Evolutionary conservation across 2,113 vertebrate genomes (phyloP).

Genomic region (Oryzias melastigma): DNA sequence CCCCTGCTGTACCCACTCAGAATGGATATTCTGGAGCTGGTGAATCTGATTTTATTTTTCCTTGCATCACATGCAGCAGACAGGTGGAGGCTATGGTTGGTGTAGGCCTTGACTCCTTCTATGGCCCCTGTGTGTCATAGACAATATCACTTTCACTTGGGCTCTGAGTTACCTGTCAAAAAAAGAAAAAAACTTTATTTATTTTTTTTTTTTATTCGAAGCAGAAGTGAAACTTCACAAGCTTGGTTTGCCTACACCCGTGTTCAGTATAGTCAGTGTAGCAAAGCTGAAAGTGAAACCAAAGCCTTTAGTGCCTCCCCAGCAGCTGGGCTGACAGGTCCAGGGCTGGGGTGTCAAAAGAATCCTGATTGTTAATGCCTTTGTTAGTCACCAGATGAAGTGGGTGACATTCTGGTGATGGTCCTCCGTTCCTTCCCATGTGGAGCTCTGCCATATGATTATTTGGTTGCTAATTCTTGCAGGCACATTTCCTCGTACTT

Average conservation of each 20-base stretch:
- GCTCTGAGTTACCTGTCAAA: slow-evolving; percentile 46
- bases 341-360: slow-evolving; percentile 49
- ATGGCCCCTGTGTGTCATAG: slow-evolving; percentile 46
- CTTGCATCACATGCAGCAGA: slow-evolving; percentile 35
- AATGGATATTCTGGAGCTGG: slow-evolving; percentile 29
- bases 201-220: background rate
- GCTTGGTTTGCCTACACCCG: slow-evolving; percentile 67
- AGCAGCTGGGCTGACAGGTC: slow-evolving; percentile 66
- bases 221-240: slow-evolving; percentile 29
- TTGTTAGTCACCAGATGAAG: slow-evolving; percentile 60
- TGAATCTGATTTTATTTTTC: slow-evolving; percentile 57
- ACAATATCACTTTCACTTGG: slow-evolving; percentile 44
- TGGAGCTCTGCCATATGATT: slow-evolving; percentile 18
- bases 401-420: slow-evolving; percentile 42
- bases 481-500: background rate
- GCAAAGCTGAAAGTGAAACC: slow-evolving; percentile 70
- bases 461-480: slow-evolving; percentile 7
- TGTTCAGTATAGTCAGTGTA: slow-evolving; percentile 51
- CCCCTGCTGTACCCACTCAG: background rate
- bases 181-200: background rate
- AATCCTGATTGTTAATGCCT: slow-evolving; percentile 67
- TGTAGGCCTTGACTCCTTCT: slow-evolving; percentile 45
- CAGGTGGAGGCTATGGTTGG: slow-evolving; percentile 16
- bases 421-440: slow-evolving; percentile 48
- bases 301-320: slow-evolving; percentile 46